These are phyloP conservation scores for Vireo altiloquus DNA, from an alignment of 2,113 vertebrate species.

Conservation along the genomic window DNA sequence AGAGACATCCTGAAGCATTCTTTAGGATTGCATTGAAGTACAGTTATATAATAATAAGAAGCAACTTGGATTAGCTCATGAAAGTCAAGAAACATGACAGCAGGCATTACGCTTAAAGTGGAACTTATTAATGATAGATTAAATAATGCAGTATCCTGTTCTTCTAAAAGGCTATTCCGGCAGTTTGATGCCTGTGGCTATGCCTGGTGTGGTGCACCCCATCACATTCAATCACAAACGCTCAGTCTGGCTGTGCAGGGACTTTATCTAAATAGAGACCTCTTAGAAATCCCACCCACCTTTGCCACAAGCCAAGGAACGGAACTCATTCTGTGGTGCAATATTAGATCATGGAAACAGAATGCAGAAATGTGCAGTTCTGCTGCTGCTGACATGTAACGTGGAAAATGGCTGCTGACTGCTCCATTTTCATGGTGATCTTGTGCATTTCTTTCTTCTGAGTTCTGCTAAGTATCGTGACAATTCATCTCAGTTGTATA, in stretches of 20 bases:
- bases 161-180: background rate
- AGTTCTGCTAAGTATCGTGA: background rate
- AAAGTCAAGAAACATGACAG: slow-evolving; percentile 40
- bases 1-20: background rate
- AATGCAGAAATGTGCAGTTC: background rate
- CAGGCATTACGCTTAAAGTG: background rate
- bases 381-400: background rate
- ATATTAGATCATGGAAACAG: background rate
- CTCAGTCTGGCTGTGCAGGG: background rate
- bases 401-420: background rate
- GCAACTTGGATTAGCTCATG: background rate
- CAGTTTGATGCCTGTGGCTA: background rate
- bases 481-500: background rate
- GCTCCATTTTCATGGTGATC: background rate
- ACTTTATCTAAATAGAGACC: background rate
- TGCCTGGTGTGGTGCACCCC: background rate
- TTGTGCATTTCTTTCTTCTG: background rate
- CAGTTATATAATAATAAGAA: slow-evolving; percentile 17
- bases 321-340: background rate
- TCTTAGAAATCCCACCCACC: background rate
- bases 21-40: background rate
- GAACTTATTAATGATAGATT: slow-evolving; percentile 34
- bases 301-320: background rate
- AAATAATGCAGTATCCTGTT: slow-evolving; percentile 21
- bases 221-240: background rate